Evolutionary conservation across 2,113 vertebrate species (phyloP).

Genomic region (Rhizomys pruinosus): DNA sequence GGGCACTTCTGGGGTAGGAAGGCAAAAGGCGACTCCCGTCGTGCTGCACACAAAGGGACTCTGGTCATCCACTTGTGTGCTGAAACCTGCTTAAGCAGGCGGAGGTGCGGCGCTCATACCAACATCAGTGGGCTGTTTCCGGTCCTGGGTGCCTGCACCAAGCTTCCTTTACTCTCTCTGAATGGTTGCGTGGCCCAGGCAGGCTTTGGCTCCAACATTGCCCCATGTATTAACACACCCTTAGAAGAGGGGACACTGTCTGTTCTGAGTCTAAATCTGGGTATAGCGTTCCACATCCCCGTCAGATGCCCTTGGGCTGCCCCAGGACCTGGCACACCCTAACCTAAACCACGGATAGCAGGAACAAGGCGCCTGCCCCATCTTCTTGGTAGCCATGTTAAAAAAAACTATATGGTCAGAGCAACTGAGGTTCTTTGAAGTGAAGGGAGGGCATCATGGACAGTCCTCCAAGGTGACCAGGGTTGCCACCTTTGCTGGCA

Average conservation of each 20-base stretch:
- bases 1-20: fast-evolving
- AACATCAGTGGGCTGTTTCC: fast-evolving
- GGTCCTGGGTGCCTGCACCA: fast-evolving
- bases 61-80: too few relatives aligned
- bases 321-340: neutral
- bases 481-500: fast-evolving
- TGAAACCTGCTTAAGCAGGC: neutral
- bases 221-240: neutral
- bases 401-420: neutral
- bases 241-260: too few relatives aligned
- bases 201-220: too few relatives aligned
- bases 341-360: fast-evolving
- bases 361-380: neutral
- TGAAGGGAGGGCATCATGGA: neutral
- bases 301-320: fast-evolving
- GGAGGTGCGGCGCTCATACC: fast-evolving
- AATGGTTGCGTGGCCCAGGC: neutral
- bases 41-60: fast-evolving
- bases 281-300: neutral
- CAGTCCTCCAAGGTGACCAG: too few relatives aligned
- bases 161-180: too few relatives aligned
- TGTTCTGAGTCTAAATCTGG: fast-evolving
- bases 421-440: neutral
- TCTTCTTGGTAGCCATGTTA: neutral
- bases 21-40: neutral